Conservation (phyloP, 2,797 vertebrate genomes). For the Leptatherina wallacei region DNA sequence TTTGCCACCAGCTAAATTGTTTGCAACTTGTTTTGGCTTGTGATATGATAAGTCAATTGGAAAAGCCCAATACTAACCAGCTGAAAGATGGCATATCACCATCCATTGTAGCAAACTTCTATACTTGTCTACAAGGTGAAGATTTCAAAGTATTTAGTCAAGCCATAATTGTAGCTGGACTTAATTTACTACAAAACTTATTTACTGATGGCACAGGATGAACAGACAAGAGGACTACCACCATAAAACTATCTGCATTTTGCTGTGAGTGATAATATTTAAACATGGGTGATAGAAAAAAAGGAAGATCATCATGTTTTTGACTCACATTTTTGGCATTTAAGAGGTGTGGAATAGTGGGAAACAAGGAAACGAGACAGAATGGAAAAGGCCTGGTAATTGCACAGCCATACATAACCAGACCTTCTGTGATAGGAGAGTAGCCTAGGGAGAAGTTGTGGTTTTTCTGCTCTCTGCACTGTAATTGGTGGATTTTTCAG, state of each 20-base stretch:
- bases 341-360: constrained; percentile 23
- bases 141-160: not conserved
- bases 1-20: not conserved
- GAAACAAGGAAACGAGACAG: constrained; percentile 32
- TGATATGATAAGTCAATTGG: not conserved
- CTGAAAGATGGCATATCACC: not conserved
- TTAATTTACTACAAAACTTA: not conserved
- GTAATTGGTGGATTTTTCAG: constrained; percentile 65
- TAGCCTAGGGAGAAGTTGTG: constrained; percentile 47
- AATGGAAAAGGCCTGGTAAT: constrained; percentile 55
- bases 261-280: not conserved
- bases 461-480: constrained; percentile 45
- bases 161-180: not conserved
- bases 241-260: not conserved
- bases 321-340: constrained; percentile 56
- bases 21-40: not conserved
- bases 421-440: constrained; percentile 47
- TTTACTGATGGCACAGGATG: not conserved
- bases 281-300: constrained; percentile 26
- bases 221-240: not conserved
- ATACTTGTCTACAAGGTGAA: not conserved
- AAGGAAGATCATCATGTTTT: constrained; percentile 35
- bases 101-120: not conserved
- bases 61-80: not conserved
- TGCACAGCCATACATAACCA: constrained; percentile 44